Evolutionary conservation across 2,888 invertebrate genomes (phyloP).

Genomic region (Caenorhabditis sp.): DNA sequence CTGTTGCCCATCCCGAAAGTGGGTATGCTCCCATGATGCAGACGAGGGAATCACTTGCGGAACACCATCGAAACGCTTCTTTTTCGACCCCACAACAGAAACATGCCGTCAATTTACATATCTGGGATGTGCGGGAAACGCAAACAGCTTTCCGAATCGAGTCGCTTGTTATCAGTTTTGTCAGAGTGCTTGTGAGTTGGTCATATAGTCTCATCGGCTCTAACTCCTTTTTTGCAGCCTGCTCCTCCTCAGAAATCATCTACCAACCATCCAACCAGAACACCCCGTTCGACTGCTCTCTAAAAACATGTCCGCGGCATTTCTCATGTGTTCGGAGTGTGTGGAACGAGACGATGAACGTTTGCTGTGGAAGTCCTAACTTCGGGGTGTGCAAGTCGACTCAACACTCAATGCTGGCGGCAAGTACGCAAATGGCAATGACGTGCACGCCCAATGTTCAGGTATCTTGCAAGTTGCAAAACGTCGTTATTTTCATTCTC

Average conservation of each 20-base stretch:
- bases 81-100: conserved; percentile 69
- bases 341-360: conserved; percentile 68
- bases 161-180: conserved; percentile 76
- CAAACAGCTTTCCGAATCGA: conserved; percentile 74
- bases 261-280: conserved; percentile 71
- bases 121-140: conserved; percentile 68
- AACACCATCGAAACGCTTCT: conserved; percentile 68
- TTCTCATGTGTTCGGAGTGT: conserved; percentile 72
- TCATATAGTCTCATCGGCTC: too few relatives aligned
- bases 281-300: conserved; percentile 75
- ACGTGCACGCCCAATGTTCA: conserved; percentile 69
- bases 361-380: conserved; percentile 75
- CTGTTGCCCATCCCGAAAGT: conserved; percentile 74
- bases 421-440: conserved; percentile 72
- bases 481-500: not conserved
- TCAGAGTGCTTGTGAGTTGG: conserved; percentile 73
- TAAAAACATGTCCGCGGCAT: conserved; percentile 73
- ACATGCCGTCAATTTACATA: conserved; percentile 69
- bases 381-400: conserved; percentile 74
- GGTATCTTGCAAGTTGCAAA: too few relatives aligned
- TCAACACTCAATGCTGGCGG: conserved; percentile 74
- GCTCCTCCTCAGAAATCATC: conserved; percentile 76
- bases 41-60: conserved; percentile 71
- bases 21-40: conserved; percentile 71
- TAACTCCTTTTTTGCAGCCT: conserved; percentile 69